These are phyloP conservation scores for Bombus picipes DNA, from an alignment of 1,140 invertebrate species.

Conservation along the genomic window DNA sequence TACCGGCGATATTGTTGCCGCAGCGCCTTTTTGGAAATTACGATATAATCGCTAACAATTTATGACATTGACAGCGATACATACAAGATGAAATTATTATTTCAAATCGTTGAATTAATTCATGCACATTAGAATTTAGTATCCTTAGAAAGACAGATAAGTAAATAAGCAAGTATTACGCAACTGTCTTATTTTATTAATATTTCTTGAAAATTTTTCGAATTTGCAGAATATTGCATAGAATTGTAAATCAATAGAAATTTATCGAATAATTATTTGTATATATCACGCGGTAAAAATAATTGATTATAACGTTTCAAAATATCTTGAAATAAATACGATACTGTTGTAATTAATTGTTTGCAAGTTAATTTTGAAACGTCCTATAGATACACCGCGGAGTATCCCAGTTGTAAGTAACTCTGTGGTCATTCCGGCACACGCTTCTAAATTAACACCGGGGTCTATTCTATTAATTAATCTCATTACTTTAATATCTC, in stretches of 20 bases:
- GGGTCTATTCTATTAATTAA: constrained; percentile 74
- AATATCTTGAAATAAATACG: not conserved
- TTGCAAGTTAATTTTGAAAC: constrained; percentile 62
- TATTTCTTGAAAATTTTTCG: not conserved
- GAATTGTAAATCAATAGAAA: no score
- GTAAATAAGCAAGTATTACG: not conserved
- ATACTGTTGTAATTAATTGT: constrained; percentile 55
- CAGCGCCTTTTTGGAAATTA: no score
- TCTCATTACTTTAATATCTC: constrained; percentile 72
- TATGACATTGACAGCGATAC: no score
- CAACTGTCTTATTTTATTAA: not conserved
- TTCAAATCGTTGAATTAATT: not conserved
- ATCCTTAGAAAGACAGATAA: not conserved
- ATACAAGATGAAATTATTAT: not conserved
- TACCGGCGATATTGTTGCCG: not conserved
- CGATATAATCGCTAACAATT: not conserved
- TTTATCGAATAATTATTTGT: not conserved
- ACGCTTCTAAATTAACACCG: constrained; percentile 71
- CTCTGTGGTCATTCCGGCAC: constrained; percentile 56
- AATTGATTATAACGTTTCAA: not conserved
- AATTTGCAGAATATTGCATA: not conserved
- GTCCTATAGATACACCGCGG: constrained; percentile 51
- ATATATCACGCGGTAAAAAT: no score
- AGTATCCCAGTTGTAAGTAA: constrained; percentile 63
- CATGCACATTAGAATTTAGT: not conserved